Evolutionary conservation across 1,140 invertebrate species (phyloP).

Genomic region (Drosophila albomicans): DNA sequence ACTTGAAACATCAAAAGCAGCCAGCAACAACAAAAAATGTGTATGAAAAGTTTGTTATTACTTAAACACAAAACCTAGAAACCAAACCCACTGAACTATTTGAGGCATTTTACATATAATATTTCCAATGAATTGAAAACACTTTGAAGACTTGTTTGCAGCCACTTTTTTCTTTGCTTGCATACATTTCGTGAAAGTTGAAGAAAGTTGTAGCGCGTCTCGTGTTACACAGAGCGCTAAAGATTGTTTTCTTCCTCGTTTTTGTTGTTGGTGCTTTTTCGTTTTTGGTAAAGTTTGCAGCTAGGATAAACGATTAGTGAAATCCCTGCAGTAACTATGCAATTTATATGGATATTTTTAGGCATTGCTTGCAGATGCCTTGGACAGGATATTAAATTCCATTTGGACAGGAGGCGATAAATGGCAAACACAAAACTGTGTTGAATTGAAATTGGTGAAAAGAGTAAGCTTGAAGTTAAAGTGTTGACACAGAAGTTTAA

Average conservation of each 20-base stretch:
- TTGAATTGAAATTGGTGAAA: slow-evolving; percentile 7
- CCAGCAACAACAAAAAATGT: background rate
- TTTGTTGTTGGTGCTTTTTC: background rate
- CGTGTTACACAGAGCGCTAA: background rate
- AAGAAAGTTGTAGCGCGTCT: background rate
- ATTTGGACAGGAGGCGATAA: background rate
- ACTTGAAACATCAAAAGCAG: background rate
- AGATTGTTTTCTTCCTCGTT: background rate
- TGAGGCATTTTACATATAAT: background rate
- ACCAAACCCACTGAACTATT: background rate
- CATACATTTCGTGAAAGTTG: background rate
- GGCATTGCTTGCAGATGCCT: background rate
- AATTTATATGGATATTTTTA: slow-evolving; percentile 1
- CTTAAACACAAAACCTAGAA: background rate
- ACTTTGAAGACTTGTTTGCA: background rate
- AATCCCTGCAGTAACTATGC: background rate
- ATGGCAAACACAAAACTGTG: background rate
- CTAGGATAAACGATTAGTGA: background rate
- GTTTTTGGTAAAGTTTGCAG: background rate
- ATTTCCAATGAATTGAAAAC: background rate
- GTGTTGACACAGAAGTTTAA: background rate
- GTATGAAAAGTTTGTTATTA: background rate
- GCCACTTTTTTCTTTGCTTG: background rate
- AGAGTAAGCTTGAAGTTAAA: slow-evolving; percentile 5
- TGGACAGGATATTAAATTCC: background rate